Conservation (phyloP, 2,888 invertebrate genomes). For the Meliscaeva auricollis region DNA sequence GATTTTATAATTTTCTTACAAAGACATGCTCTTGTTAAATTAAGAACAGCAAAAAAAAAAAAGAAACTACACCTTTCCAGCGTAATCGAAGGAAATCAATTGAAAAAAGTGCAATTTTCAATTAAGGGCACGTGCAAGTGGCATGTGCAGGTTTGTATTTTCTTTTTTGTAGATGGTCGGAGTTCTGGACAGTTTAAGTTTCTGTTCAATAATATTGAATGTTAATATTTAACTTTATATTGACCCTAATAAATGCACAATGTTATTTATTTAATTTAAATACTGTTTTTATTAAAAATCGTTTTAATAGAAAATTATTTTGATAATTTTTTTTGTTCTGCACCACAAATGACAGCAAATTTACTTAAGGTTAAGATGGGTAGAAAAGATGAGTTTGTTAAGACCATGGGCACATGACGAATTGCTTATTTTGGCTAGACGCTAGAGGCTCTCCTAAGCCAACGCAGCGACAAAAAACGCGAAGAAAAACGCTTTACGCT, state of each 20-base stretch:
- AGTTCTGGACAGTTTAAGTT: slow-evolving; percentile 5
- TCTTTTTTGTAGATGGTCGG: slow-evolving; percentile 1
- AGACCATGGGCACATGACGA: too few species aligned
- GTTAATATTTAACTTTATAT: not conserved
- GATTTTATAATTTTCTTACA: slow-evolving; percentile 22
- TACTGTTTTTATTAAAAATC: not conserved
- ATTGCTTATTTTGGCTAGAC: too few species aligned
- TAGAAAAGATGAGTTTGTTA: too few species aligned
- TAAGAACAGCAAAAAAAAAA: not conserved
- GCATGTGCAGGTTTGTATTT: slow-evolving; percentile 2
- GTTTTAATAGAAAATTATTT: not conserved
- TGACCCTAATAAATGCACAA: not conserved
- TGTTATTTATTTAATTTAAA: not conserved
- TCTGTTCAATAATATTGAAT: not conserved
- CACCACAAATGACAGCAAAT: not conserved
- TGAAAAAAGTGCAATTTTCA: slow-evolving; percentile 56
- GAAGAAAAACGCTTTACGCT: too few species aligned
- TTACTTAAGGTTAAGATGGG: too few species aligned
- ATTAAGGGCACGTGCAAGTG: slow-evolving; percentile 62
- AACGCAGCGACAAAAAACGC: too few species aligned
- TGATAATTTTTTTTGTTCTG: not conserved
- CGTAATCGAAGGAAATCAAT: slow-evolving; percentile 57
- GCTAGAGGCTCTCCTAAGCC: too few species aligned
- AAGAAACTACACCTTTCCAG: not conserved
- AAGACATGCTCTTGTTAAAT: slow-evolving; percentile 37